phyloP scores from a whole-genome alignment of 2,888 invertebrate genomes.

The Andrena fulva region DNA sequence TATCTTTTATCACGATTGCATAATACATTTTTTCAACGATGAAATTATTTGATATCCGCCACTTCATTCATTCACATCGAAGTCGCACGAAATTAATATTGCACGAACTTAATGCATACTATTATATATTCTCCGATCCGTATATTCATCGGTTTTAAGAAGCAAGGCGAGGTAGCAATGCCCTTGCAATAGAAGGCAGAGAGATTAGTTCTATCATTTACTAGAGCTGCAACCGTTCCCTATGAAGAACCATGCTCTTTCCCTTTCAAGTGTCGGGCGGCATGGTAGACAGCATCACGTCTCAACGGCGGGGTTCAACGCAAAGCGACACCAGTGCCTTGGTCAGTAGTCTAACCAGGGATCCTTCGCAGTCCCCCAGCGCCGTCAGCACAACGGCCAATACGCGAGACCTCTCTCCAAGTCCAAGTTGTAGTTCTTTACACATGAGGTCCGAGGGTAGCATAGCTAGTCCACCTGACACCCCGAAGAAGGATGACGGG shows the following conservation, averaged over 20 bases:
- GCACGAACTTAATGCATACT: constrained; percentile 58
- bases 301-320: constrained; percentile 86
- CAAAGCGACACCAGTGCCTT: constrained; percentile 88
- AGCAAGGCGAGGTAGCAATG: constrained; percentile 49
- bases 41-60: constrained; percentile 9
- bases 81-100: constrained; percentile 58
- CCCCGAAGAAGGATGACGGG: constrained; percentile 84
- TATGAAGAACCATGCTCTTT: constrained; percentile 6
- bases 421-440: constrained; percentile 86
- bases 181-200: constrained; percentile 32
- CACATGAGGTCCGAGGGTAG: constrained; percentile 86
- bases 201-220: constrained; percentile 3
- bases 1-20: constrained; percentile 19
- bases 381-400: constrained; percentile 84
- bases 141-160: constrained; percentile 30
- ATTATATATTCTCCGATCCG: constrained; percentile 16
- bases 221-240: neutral
- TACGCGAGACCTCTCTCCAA: constrained; percentile 86
- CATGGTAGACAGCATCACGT: constrained; percentile 83
- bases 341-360: constrained; percentile 88
- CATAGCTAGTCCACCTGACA: constrained; percentile 85
- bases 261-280: constrained; percentile 83
- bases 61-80: constrained; percentile 29
- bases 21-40: constrained; percentile 11
- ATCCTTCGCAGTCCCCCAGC: constrained; percentile 87